phyloP scores from a whole-genome alignment of 2,888 invertebrate species.

The Eristalis arbustorum region DNA sequence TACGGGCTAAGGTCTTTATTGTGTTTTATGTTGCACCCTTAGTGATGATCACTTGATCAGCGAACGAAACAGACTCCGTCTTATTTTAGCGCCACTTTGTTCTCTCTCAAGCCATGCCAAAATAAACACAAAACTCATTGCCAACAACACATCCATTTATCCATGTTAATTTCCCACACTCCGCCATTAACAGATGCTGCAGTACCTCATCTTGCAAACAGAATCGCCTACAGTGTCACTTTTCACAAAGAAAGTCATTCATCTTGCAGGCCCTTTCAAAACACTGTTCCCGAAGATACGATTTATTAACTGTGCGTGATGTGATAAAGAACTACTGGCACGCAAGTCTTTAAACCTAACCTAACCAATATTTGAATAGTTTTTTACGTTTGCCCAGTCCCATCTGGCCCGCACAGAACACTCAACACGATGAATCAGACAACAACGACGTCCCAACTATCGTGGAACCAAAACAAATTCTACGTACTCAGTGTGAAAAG shows the following conservation, averaged over 20 bases:
- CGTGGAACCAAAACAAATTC: neutral
- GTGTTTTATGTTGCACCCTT: too few species aligned
- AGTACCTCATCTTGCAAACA: neutral
- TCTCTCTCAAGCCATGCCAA: too few species aligned
- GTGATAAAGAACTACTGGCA: neutral
- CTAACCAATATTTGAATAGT: neutral
- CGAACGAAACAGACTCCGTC: too few species aligned
- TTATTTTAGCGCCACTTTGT: too few species aligned
- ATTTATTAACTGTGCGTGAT: neutral
- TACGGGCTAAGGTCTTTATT: too few species aligned
- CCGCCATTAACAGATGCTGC: too few species aligned
- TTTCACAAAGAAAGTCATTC: neutral
- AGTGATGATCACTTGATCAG: too few species aligned
- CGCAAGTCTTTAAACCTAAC: neutral
- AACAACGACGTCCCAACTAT: neutral
- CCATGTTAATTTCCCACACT: too few species aligned
- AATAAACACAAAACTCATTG: too few species aligned
- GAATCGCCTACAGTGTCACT: neutral
- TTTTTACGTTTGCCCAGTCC: neutral
- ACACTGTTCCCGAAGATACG: neutral
- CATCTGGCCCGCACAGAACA: neutral
- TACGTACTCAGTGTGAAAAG: neutral
- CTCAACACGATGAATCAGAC: neutral
- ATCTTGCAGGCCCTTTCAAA: neutral
- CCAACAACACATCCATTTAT: too few species aligned